These are phyloP conservation scores for Polydrusus pterygomalis DNA, from an alignment of 2,888 invertebrate species.

Conservation along the genomic window DNA sequence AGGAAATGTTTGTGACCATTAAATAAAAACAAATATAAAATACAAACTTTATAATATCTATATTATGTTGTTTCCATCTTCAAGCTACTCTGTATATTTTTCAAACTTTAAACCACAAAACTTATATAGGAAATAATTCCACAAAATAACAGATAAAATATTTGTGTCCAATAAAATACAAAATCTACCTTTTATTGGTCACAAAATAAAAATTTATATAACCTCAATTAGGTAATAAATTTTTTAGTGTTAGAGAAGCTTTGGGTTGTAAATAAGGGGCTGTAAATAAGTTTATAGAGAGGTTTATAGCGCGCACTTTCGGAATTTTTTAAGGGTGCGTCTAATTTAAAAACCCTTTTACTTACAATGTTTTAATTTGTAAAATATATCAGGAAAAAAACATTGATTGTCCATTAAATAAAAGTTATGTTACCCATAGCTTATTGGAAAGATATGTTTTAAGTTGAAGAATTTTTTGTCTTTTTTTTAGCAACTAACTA, in stretches of 20 bases:
- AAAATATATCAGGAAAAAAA: too few relatives aligned
- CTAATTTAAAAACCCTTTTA: background rate
- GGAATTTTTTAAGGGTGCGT: constrained; percentile 4
- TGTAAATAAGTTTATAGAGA: constrained; percentile 28
- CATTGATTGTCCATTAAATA: too few relatives aligned
- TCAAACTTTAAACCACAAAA: background rate
- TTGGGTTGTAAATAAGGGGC: constrained; percentile 27
- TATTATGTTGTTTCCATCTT: too few relatives aligned
- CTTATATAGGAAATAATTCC: background rate
- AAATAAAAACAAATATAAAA: too few relatives aligned
- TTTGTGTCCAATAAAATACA: constrained; percentile 25
- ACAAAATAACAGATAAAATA: constrained; percentile 20
- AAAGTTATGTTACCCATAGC: too few relatives aligned
- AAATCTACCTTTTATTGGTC: constrained; percentile 27
- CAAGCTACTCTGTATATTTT: background rate
- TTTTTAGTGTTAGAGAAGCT: constrained; percentile 27
- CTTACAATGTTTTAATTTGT: constrained; percentile 4
- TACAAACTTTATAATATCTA: too few relatives aligned
- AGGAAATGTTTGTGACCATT: too few relatives aligned
- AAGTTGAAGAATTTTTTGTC: too few relatives aligned
- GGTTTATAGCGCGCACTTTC: constrained; percentile 14
- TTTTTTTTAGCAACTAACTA: too few relatives aligned
- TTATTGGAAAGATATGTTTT: too few relatives aligned
- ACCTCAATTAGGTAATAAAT: constrained; percentile 33
- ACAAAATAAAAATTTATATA: constrained; percentile 34